phyloP scores from a whole-genome alignment of 1,140 invertebrate genomes.

The Coboldia fuscipes region DNA sequence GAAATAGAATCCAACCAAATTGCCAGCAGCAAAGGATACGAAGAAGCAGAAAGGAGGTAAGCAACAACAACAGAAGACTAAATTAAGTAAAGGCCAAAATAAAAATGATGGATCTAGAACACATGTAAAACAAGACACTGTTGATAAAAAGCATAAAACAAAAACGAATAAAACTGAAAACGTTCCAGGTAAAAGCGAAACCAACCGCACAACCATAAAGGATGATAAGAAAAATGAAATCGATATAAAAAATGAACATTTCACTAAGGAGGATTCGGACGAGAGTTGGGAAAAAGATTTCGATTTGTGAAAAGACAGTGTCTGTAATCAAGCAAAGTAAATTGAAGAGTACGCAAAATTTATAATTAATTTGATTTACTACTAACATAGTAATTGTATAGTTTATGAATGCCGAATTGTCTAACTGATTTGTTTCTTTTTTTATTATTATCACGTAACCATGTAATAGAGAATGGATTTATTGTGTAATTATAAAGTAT shows the following conservation, averaged over 20 bases:
- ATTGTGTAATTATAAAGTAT: no score
- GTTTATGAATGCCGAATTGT: no score
- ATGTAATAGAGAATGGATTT: no score
- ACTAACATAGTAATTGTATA: neutral
- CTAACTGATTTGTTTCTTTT: no score
- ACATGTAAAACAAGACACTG: neutral
- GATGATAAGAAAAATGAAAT: neutral
- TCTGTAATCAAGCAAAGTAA: no score
- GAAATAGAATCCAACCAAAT: neutral
- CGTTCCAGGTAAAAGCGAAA: neutral
- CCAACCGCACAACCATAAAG: neutral
- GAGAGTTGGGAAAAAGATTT: constrained; percentile 7
- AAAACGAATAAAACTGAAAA: neutral
- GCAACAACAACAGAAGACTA: neutral
- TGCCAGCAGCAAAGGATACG: neutral
- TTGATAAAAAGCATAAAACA: neutral
- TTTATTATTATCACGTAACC: no score
- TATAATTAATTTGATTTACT: neutral
- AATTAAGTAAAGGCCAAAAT: neutral
- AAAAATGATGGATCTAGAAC: neutral
- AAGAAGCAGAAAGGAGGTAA: neutral
- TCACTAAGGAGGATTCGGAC: constrained; percentile 4
- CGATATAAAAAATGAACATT: constrained; percentile 1
- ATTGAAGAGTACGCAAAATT: no score
- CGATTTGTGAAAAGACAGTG: no score